phyloP scores from a whole-genome alignment of 2,797 vertebrate genomes.

The Babyrousa celebensis region DNA sequence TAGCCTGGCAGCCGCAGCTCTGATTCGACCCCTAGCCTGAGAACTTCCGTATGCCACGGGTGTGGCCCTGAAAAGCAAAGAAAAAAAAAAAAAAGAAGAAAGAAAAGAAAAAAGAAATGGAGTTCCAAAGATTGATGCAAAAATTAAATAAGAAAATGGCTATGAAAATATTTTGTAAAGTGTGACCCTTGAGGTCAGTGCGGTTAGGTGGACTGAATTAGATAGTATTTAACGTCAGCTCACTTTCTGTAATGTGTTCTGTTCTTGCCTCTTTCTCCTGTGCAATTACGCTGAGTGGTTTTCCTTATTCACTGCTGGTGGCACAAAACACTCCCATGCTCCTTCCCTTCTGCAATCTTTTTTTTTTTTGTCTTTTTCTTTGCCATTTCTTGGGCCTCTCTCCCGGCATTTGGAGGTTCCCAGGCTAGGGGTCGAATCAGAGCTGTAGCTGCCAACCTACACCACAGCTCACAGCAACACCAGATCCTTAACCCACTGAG shows the following conservation, averaged over 20 bases:
- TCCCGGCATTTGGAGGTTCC: too few relatives aligned
- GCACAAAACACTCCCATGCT: not conserved
- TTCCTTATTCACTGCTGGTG: not conserved
- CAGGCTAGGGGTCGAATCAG: too few relatives aligned
- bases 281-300: not conserved
- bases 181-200: not conserved
- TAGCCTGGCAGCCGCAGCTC: too few relatives aligned
- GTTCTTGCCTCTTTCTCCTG: not conserved
- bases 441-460: too few relatives aligned
- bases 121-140: not conserved
- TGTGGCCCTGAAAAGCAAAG: too few relatives aligned
- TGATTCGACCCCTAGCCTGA: too few relatives aligned
- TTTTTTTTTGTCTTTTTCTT: too few relatives aligned
- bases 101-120: not conserved
- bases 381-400: too few relatives aligned
- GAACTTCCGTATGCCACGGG: too few relatives aligned
- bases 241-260: not conserved
- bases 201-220: not conserved
- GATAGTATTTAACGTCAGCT: not conserved
- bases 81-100: too few relatives aligned
- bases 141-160: conserved; percentile 22
- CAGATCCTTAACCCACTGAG: too few relatives aligned
- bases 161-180: conserved; percentile 5
- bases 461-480: too few relatives aligned
- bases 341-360: not conserved